Conservation (phyloP, 2,797 vertebrate genomes). For the Denticeps clupeoides region DNA sequence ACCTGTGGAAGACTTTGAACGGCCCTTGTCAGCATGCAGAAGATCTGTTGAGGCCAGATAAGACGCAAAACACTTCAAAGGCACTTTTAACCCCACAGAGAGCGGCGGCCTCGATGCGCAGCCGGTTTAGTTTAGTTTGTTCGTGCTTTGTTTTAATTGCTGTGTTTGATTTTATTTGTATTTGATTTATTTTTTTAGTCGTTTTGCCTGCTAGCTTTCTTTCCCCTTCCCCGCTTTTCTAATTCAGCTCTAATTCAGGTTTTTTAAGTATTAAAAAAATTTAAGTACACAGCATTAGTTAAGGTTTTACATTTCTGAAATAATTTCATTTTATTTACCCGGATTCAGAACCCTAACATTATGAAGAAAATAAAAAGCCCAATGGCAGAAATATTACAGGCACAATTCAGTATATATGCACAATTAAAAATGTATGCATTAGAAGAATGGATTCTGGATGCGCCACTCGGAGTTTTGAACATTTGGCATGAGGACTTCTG, state of each 20-base stretch:
- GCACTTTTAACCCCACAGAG: constrained; percentile 33
- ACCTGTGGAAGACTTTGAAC: constrained; percentile 31
- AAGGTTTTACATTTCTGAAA: no score
- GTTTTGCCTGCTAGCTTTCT: not conserved
- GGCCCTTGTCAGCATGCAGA: constrained; percentile 32
- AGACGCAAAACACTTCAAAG: constrained; percentile 45
- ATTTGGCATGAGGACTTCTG: constrained; percentile 36
- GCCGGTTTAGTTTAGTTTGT: constrained; percentile 8
- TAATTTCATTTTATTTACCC: no score
- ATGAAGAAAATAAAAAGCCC: no score
- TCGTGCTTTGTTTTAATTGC: constrained; percentile 18
- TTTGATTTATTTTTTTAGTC: constrained; percentile 11
- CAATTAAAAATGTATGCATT: no score
- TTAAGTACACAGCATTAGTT: constrained; percentile 1
- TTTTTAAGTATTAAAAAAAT: constrained; percentile 2
- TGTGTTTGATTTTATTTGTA: constrained; percentile 11
- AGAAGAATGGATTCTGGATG: no score
- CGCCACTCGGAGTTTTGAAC: constrained; percentile 5
- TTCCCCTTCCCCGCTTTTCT: not conserved
- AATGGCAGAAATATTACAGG: no score
- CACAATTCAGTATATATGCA: no score
- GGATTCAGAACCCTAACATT: no score
- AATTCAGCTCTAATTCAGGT: not conserved
- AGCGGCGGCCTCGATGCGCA: constrained; percentile 1
- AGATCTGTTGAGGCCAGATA: constrained; percentile 51